Conservation (phyloP, 2,113 vertebrate genomes). For the Pelusios castaneus region DNA sequence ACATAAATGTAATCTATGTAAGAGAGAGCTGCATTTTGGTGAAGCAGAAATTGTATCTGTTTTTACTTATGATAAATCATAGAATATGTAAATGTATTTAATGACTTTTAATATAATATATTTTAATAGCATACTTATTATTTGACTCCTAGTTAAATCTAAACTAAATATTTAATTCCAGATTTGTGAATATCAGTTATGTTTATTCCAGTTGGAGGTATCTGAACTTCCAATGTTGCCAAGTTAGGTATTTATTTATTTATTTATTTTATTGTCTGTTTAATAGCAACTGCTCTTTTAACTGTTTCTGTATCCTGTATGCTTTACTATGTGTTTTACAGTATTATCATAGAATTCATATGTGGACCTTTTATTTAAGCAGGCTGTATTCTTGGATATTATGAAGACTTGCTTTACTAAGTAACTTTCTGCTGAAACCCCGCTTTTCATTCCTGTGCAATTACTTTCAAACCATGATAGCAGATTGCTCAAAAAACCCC, state of each 20-base stretch:
- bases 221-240: not conserved
- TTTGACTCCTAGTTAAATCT: not conserved
- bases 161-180: too few relatives aligned
- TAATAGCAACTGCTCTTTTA: not conserved
- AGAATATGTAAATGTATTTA: not conserved
- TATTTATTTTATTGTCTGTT: not conserved
- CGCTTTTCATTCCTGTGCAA: not conserved
- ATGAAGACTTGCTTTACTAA: not conserved
- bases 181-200: not conserved
- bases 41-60: not conserved
- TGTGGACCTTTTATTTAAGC: not conserved
- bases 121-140: not conserved
- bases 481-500: not conserved
- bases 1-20: not conserved
- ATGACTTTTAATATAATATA: not conserved
- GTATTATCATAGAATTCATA: not conserved
- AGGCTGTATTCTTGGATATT: not conserved
- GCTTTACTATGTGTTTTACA: not conserved
- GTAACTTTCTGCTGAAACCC: not conserved
- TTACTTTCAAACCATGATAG: not conserved
- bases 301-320: not conserved
- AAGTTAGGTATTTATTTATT: fast-evolving
- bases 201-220: not conserved
- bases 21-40: not conserved
- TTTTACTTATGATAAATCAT: not conserved